phyloP scores from a whole-genome alignment of 2,888 invertebrate genomes.

The Amblyjoppa proteus region DNA sequence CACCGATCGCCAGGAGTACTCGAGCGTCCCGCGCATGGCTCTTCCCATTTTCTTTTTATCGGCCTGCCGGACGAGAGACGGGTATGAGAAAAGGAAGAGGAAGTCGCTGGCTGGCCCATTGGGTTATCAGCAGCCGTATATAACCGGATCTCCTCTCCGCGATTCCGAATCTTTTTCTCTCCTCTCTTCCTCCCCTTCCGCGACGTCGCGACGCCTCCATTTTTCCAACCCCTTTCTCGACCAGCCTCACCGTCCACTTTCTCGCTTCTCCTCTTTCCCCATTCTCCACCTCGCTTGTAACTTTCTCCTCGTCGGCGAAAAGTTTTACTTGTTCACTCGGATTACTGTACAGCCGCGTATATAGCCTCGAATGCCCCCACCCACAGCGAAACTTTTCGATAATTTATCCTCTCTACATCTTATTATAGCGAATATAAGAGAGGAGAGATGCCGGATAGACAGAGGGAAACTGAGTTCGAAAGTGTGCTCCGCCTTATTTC shows the following conservation, averaged over 20 bases:
- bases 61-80: not conserved
- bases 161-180: conserved; percentile 65
- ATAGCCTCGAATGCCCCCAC: conserved; percentile 31
- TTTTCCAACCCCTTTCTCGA: conserved; percentile 17
- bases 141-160: conserved; percentile 62
- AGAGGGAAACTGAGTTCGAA: not conserved
- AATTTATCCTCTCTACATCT: conserved; percentile 24
- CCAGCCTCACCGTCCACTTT: conserved; percentile 21
- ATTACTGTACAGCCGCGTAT: not conserved
- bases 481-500: conserved; percentile 33
- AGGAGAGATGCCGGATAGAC: not conserved
- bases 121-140: conserved; percentile 67
- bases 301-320: conserved; percentile 52
- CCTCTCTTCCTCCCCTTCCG: conserved; percentile 10
- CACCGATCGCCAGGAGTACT: conserved; percentile 8
- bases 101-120: conserved; percentile 46
- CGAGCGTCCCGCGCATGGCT: conserved; percentile 16
- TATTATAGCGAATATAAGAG: conserved; percentile 1
- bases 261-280: conserved; percentile 8
- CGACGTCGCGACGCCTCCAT: conserved; percentile 17
- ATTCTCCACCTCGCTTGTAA: conserved; percentile 39
- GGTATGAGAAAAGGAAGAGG: conserved; percentile 38
- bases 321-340: conserved; percentile 45
- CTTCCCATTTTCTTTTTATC: conserved; percentile 63
- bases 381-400: conserved; percentile 32